Base-by-base conservation (phyloP, 2,797 vertebrate genomes). In the Enoplosus armatus region DNA sequence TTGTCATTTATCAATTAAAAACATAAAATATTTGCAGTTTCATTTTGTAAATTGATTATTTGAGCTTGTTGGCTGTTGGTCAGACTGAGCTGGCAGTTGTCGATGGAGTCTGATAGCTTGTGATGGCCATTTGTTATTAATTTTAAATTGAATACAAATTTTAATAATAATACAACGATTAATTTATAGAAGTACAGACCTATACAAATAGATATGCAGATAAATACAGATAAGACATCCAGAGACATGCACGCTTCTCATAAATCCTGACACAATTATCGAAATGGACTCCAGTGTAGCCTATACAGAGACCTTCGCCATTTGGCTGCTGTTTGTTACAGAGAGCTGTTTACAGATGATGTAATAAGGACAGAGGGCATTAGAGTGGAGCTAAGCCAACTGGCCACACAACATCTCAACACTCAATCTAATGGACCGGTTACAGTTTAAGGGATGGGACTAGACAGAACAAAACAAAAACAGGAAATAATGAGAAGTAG, bases 331-430 rank as follows among this genome's bases (percentile, higher is more conserved):
- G 83, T 79, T 77, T 68, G 72, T 67, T 50, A 50, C 64, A 53
- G 73, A 29, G 75, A 64, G 82, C 56, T 77, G 79, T 87, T 91
- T 87, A 72, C 82, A 77, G 80, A 90, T 92, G 85, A 89, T 82
- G 83, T 81, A 86, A 92, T 85, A 78, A 76, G 72, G 78, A 88
- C 87, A 88, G 77, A 81, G 84, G 88, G 80, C 80, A 88, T 88
- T 84, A 83, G 64, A 76, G 63, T 78, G 83, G 77, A 69, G 78
- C 74, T 71, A 73, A 81, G 80, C 87, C 86, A 87, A 87, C 76
- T 79, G 84, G 75, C 63, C 61, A 72, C 70, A 53, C 82, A 82
- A 88, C 68, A 85, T 89, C 67, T 86, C 65, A 73, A 80, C 79
- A 78, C 74, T 69, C 59, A 39, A 71, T 79, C 73, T 85, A 83